phyloP scores from a whole-genome alignment of 2,797 vertebrate species.

The Numenius phaeopus region DNA sequence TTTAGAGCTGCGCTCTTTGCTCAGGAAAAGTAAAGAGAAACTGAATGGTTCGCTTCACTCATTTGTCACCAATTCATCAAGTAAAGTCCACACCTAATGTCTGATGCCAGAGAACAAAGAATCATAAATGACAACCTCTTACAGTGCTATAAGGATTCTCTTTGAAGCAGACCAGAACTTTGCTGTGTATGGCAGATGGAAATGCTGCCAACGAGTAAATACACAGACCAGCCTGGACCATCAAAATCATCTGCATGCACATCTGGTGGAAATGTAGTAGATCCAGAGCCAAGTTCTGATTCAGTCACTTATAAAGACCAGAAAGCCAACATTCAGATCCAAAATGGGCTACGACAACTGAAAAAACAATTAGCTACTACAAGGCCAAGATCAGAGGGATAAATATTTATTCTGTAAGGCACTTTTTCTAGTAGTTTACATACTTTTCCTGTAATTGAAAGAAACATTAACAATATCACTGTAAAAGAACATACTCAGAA shows the following conservation, averaged over 20 bases:
- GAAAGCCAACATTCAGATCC: neutral
- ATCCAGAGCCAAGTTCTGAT: neutral
- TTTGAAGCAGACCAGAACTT: conserved; percentile 19
- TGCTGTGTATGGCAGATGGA: neutral
- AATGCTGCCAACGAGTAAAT: neutral
- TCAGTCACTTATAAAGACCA: neutral
- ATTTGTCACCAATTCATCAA: neutral
- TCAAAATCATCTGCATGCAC: neutral
- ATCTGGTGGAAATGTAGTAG: neutral
- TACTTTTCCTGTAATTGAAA: neutral
- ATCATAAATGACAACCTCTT: neutral
- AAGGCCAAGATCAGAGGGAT: neutral
- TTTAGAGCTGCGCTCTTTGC: neutral
- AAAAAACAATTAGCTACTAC: neutral
- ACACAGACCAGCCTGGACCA: neutral
- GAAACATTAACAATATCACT: neutral
- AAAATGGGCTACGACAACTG: neutral
- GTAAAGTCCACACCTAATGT: neutral
- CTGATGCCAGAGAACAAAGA: neutral
- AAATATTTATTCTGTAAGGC: neutral
- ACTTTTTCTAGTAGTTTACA: neutral
- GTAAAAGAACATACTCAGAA: neutral
- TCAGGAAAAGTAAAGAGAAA: neutral
- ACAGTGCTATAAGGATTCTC: neutral
- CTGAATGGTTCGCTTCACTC: neutral